phyloP scores from a whole-genome alignment of 2,797 vertebrate species.

The Jordanella pulchra region DNA sequence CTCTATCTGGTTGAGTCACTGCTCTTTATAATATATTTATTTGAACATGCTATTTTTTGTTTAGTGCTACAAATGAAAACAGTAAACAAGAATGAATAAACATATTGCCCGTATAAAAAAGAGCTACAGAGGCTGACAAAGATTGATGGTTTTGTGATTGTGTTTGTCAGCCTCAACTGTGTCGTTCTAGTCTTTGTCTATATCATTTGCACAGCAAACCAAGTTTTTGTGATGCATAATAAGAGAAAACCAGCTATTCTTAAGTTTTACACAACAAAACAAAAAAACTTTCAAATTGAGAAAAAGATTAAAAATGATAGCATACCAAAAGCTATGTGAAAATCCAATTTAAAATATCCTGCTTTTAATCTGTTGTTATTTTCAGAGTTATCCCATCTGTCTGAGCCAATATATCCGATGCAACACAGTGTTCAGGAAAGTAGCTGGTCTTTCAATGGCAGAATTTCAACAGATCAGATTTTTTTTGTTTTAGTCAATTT shows the following conservation, averaged over 20 bases:
- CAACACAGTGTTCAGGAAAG: background rate
- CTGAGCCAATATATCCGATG: no score
- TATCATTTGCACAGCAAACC: background rate
- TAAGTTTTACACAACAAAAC: background rate
- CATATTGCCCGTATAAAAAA: background rate
- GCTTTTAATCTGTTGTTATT: background rate
- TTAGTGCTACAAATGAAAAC: background rate
- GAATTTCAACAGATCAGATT: background rate
- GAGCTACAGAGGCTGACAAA: background rate
- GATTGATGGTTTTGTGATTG: background rate
- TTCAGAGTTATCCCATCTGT: background rate
- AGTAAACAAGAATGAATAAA: background rate
- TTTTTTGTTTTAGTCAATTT: background rate
- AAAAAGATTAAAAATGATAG: background rate
- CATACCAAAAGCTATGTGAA: background rate
- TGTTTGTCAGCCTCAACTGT: background rate
- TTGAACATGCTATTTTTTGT: background rate
- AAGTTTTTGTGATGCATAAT: background rate
- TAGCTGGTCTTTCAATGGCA: background rate
- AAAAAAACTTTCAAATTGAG: background rate
- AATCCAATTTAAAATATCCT: background rate
- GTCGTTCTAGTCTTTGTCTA: background rate
- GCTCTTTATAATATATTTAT: background rate
- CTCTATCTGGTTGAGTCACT: background rate
- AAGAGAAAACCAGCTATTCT: background rate